Conservation (phyloP, 1,140 invertebrate species). For the Megathymus violae region DNA sequence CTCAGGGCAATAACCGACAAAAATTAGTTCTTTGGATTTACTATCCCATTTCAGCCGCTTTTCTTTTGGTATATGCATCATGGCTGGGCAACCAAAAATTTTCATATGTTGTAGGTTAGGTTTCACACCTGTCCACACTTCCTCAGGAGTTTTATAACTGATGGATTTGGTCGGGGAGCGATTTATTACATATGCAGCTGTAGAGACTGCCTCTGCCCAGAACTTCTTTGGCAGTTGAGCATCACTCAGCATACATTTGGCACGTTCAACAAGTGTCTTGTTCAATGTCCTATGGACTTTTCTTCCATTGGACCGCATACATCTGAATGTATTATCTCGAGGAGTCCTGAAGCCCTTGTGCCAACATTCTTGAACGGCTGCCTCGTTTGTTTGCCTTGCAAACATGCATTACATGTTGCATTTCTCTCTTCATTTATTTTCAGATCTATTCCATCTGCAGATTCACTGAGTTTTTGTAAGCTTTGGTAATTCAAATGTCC, state of each 20-base stretch:
- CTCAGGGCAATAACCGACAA: constrained; percentile 46
- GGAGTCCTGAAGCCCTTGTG: constrained; percentile 27
- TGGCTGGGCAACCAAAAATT: constrained; percentile 42
- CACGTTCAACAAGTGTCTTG: constrained; percentile 39
- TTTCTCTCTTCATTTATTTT: constrained; percentile 12
- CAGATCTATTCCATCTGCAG: constrained; percentile 34
- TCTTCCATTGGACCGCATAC: constrained; percentile 68
- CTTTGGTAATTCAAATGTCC: constrained; percentile 44
- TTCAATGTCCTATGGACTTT: constrained; percentile 52
- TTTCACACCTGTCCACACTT: constrained; percentile 42
- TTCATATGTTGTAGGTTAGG: constrained; percentile 40
- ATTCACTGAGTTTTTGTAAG: constrained; percentile 37
- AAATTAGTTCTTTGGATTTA: constrained; percentile 38
- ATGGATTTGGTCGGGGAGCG: constrained; percentile 28
- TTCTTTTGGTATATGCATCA: constrained; percentile 47
- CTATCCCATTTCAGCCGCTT: constrained; percentile 46
- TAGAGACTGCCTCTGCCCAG: constrained; percentile 37
- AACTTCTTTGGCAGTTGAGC: constrained; percentile 32
- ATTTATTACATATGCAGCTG: constrained; percentile 41
- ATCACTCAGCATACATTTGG: constrained; percentile 41
- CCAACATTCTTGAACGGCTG: constrained; percentile 39
- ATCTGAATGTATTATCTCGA: constrained; percentile 56
- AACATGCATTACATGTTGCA: constrained; percentile 37
- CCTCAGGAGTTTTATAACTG: constrained; percentile 26
- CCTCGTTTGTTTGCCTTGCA: constrained; percentile 39